Conservation (phyloP, 2,888 invertebrate genomes). For the Campoplex nolae region DNA sequence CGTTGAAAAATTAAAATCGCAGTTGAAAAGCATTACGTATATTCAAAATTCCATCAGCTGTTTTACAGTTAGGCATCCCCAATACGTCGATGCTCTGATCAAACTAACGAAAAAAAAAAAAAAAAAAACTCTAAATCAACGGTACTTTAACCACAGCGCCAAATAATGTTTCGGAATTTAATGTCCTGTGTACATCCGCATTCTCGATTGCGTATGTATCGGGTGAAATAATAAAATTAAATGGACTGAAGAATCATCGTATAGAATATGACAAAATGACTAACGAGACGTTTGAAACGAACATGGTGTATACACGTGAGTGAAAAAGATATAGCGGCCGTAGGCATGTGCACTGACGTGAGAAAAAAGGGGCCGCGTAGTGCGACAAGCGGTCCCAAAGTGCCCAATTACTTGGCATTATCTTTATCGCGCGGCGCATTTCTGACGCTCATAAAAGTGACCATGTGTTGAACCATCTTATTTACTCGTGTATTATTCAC, state of each 20-base stretch:
- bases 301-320: not conserved
- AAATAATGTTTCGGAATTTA: not conserved
- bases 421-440: slow-evolving; percentile 65
- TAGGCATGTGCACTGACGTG: slow-evolving; percentile 18
- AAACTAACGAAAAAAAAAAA: not conserved
- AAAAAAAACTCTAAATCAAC: not conserved
- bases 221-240: not conserved
- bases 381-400: slow-evolving; percentile 57
- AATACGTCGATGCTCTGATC: not conserved
- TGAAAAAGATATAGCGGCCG: slow-evolving; percentile 14
- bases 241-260: not conserved
- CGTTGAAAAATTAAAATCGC: not conserved
- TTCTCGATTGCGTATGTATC: slow-evolving; percentile 11
- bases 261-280: not conserved
- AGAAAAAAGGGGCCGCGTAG: slow-evolving; percentile 15
- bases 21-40: not conserved
- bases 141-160: slow-evolving; percentile 16
- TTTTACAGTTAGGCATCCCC: not conserved
- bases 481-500: slow-evolving; percentile 2
- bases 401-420: slow-evolving; percentile 68
- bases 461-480: slow-evolving; percentile 38
- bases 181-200: not conserved
- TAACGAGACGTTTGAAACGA: slow-evolving; percentile 28
- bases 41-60: not conserved
- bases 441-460: slow-evolving; percentile 54